These are phyloP conservation scores for Ips typographus DNA, from an alignment of 1,140 invertebrate species.

Conservation along the genomic window DNA sequence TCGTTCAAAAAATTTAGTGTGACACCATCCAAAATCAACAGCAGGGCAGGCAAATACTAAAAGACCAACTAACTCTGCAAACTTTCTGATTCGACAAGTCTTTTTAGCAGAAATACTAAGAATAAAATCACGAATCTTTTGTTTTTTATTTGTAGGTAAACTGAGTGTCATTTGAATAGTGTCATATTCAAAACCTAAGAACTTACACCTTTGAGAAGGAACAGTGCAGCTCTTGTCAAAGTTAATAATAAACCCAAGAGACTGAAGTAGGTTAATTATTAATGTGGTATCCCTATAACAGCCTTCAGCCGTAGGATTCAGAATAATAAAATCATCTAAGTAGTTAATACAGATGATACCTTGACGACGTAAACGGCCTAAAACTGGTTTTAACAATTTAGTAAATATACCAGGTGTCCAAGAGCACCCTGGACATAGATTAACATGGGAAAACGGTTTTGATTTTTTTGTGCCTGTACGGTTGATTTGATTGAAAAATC, in stretches of 20 bases:
- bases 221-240: background rate
- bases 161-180: background rate
- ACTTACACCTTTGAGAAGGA: constrained; percentile 1
- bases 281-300: no score
- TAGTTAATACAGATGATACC: no score
- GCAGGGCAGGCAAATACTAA: background rate
- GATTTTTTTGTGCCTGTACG: no score
- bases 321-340: no score
- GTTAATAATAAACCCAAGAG: background rate
- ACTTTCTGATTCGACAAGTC: background rate
- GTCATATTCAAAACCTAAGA: background rate
- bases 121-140: background rate
- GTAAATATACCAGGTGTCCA: no score
- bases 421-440: no score
- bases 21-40: background rate
- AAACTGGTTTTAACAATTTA: no score
- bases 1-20: background rate
- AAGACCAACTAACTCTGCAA: background rate
- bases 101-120: background rate
- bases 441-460: no score
- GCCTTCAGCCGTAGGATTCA: no score
- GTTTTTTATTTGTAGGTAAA: background rate
- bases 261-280: no score
- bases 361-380: no score
- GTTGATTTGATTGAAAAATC: no score